Conservation (phyloP, 1,140 invertebrate species). For the Melitaea cinxia region DNA sequence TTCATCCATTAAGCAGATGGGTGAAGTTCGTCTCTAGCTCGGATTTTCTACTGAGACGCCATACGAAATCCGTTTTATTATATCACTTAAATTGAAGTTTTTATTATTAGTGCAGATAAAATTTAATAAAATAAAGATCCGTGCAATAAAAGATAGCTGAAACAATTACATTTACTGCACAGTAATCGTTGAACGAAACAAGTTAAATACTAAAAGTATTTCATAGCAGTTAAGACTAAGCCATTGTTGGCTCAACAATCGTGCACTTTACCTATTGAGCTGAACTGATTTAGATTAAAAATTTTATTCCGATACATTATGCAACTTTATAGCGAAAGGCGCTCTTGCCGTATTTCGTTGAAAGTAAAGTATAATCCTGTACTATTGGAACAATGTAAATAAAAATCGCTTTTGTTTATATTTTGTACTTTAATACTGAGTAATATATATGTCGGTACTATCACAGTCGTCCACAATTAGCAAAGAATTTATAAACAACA, state of each 20-base stretch:
- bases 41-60: too few species aligned
- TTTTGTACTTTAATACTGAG: too few species aligned
- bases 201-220: not conserved
- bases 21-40: too few species aligned
- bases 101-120: too few species aligned
- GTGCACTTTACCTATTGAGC: conserved; percentile 19
- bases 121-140: too few species aligned
- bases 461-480: too few species aligned
- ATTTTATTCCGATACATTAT: conserved; percentile 26
- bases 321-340: conserved; percentile 12
- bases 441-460: too few species aligned
- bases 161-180: not conserved
- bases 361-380: not conserved
- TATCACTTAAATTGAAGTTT: too few species aligned
- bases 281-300: conserved; percentile 26
- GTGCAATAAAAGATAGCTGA: not conserved
- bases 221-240: conserved; percentile 17
- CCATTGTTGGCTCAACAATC: conserved; percentile 28
- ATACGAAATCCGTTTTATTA: too few species aligned
- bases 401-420: not conserved
- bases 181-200: not conserved
- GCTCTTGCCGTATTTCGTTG: conserved; percentile 10
- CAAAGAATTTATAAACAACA: too few species aligned
- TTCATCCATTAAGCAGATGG: too few species aligned
- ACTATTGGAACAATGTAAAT: not conserved